Base-by-base conservation (phyloP, 2,888 invertebrate species). In the Tinea pellionella region DNA sequence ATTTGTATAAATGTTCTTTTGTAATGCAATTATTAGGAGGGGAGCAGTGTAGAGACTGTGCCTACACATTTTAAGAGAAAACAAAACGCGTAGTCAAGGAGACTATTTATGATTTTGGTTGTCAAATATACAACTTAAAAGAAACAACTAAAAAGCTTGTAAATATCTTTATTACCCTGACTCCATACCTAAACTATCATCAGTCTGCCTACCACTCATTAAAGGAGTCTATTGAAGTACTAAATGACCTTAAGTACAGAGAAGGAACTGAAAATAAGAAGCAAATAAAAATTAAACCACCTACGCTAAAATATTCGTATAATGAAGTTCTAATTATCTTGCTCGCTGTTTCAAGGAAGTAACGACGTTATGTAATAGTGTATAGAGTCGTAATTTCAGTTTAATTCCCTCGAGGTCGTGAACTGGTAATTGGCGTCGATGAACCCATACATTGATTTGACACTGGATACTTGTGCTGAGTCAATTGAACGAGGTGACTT, bases 401-500 rank as follows among this genome's bases (percentile, higher is more conserved):
- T 8, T 47, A 47, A 47, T 47, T 16, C n/a, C 2, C 13, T 15
- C 15, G 47, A 47, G 47, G 47, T 47, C 47, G 47, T 47, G 47
- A 16, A 13, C 37, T 47, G 13, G 47, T 47, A 15, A 47, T 47
- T 47, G 47, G 47, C 47, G 47, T 47, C 47, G 47, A 47, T 16
- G 47, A 47, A 47, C 47, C 47, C 47, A n/a, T 47, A 37, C 15
- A 47, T 47, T 47, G 47, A 47, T 47, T 47, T 47, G 47, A 47
- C 47, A 47, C 47, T 47, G n/a, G 16, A 6, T 15, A 6, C 16
- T 47, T 16, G 16, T 47, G 41, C 47, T 6, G 4, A 47, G 15
- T 2, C 41, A 41, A 41, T 41, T 41, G 41, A 13, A 8, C 13
- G 13, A 24, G 6, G 24, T 6, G 24, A 24, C 24, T 24, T 24